phyloP scores from a whole-genome alignment of 2,113 vertebrate species.

The Calyptommatus sinebrachiatus region DNA sequence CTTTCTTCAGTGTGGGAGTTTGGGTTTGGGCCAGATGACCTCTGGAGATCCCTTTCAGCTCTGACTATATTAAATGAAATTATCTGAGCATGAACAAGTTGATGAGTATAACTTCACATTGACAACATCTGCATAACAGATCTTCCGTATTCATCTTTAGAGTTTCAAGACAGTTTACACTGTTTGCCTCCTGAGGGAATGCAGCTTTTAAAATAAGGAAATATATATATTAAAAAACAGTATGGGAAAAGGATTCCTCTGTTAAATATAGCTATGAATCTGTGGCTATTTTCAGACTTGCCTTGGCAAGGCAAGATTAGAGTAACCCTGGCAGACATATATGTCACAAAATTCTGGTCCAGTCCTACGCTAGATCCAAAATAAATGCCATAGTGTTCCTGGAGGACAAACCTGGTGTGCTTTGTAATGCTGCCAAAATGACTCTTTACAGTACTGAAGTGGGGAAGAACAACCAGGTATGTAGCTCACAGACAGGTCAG shows the following conservation, averaged over 20 bases:
- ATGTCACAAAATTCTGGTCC: too few relatives aligned
- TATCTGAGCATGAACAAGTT: constrained; percentile 33
- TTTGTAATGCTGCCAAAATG: too few relatives aligned
- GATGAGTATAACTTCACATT: constrained; percentile 30
- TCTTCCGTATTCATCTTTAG: not conserved
- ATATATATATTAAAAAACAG: not conserved
- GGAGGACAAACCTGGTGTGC: too few relatives aligned
- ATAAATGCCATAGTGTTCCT: too few relatives aligned
- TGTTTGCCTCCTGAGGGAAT: not conserved
- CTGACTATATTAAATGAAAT: constrained; percentile 32
- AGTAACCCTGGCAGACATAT: too few relatives aligned
- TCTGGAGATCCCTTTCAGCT: constrained; percentile 22
- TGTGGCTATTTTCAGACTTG: too few relatives aligned
- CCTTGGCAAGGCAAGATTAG: too few relatives aligned
- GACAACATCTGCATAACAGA: constrained; percentile 18
- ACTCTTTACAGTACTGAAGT: too few relatives aligned
- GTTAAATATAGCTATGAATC: not conserved
- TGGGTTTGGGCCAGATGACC: constrained; percentile 23
- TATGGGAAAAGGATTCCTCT: not conserved
- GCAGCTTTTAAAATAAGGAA: not conserved
- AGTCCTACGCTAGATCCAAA: too few relatives aligned
- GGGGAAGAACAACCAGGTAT: not conserved
- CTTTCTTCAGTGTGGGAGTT: constrained; percentile 9
- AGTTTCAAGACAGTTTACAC: constrained; percentile 16
- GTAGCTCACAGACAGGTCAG: not conserved